Base-by-base conservation (phyloP, 2,797 vertebrate species). In the Spea hammondii region DNA sequence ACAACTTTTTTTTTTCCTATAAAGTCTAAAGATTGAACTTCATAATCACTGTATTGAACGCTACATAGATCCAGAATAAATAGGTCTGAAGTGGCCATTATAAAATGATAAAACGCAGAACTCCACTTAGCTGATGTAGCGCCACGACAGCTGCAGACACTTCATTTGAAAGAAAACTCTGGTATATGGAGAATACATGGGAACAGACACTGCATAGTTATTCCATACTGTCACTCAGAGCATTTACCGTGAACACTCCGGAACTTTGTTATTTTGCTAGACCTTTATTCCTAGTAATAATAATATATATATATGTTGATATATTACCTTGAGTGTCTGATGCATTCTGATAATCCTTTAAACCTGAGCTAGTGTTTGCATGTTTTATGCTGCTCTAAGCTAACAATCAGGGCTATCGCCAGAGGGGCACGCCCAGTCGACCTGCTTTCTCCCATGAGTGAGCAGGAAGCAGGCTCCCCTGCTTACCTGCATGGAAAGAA, bases 261-360 rank as follows among this genome's bases (percentile, higher is more conserved):
- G 7, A 65, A 66, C 32, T 51, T 51, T 49, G 51, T 57, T 57
- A 57, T 3, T 10, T 10, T 57, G n/a, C 9, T 13, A 57, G 55
- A 57, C 55, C 55, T 57, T 57, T 57, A 1, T 32, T 32, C 3
- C 1, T 32, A 32, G 17, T 17, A 17, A 17, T 17, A 17, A 57
- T 5, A 12, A 17, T 1, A 7, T 6, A n/a, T 62, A 4, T 14
- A 17, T n/a, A 62, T 62, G 17, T 17, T 17, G 17, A 17, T 53
- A 6, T 12, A 62, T 62, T 62, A 5, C 59, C 14, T 65, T 76
- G 44, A 66, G 64, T 66, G 50, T 54, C n/a, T 74, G 60, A 53
- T 11, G 14, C 9, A 45, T 46, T 45, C 45, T 54, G 65, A 60
- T 4, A 69, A 50, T 57, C 46, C 8, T 17, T 48, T 45, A 17